phyloP scores from a whole-genome alignment of 2,888 invertebrate genomes.

The Phengaris alcon region DNA sequence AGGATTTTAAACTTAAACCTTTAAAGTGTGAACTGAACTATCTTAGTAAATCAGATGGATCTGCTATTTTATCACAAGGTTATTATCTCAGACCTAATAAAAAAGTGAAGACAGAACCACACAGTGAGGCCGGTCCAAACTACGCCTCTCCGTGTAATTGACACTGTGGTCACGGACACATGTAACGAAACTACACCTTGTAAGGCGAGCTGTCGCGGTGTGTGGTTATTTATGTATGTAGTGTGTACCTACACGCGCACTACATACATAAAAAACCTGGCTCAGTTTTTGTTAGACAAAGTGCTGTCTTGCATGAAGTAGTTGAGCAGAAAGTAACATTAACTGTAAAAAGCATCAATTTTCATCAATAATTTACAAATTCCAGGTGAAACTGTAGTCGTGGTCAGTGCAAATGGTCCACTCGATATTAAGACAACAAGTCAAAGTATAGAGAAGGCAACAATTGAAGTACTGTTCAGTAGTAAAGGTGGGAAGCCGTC shows the following conservation, averaged over 20 bases:
- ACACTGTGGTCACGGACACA: no score
- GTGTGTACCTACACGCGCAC: no score
- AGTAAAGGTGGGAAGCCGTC: conserved; percentile 86
- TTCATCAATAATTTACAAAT: conserved; percentile 36
- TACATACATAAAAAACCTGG: no score
- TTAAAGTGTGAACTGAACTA: conserved; percentile 86
- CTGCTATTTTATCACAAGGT: conserved; percentile 89
- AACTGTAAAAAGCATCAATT: background rate
- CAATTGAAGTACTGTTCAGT: conserved; percentile 87
- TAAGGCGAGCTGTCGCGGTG: no score
- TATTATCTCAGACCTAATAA: conserved; percentile 34
- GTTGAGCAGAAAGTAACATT: no score
- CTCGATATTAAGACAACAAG: conserved; percentile 87
- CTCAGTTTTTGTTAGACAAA: no score
- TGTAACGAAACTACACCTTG: no score
- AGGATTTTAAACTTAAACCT: conserved; percentile 62
- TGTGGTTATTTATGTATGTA: no score
- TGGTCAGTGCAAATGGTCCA: conserved; percentile 91
- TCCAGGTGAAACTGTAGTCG: conserved; percentile 87
- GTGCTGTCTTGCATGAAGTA: no score
- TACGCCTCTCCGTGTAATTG: no score
- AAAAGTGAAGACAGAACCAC: no score
- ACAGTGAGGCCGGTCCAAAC: no score
- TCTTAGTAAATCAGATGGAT: conserved; percentile 87
- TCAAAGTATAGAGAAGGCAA: conserved; percentile 87